Percentiles rank a stretch among this genome's conserved stretches.
Conservation (phyloP, 2,797 vertebrate species). For the Enoplosus armatus region DNA sequence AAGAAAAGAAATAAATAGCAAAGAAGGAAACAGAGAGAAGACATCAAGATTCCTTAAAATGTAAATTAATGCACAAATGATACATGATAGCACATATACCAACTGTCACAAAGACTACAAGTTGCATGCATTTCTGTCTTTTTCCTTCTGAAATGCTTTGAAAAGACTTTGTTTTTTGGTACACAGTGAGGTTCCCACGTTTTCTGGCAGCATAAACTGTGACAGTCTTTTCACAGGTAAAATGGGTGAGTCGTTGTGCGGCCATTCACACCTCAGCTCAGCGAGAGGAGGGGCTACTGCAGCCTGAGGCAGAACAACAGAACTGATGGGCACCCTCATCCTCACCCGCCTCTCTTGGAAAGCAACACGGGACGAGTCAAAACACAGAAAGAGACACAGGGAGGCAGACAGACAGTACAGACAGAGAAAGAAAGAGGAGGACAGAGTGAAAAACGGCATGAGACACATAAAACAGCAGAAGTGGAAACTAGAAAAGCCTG, state of each 20-base stretch:
- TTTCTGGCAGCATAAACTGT: constrained; percentile 58
- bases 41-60: constrained; percentile 47
- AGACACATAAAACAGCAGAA: constrained; percentile 50
- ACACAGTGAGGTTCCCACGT: constrained; percentile 61
- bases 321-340: constrained; percentile 92
- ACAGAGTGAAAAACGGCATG: constrained; percentile 57
- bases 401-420: constrained; percentile 40
- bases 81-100: constrained; percentile 33
- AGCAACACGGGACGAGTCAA: constrained; percentile 69
- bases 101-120: constrained; percentile 36
- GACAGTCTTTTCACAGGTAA: constrained; percentile 65
- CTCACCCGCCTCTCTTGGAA: constrained; percentile 86
- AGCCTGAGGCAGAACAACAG: constrained; percentile 93
- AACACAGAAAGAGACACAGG: constrained; percentile 46
- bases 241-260: constrained; percentile 37
- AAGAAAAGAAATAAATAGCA: constrained; percentile 51
- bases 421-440: constrained; percentile 47
- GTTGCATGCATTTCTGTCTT: constrained; percentile 53
- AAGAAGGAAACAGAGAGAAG: constrained; percentile 49
- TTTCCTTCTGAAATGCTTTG: constrained; percentile 18
- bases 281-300: constrained; percentile 93
- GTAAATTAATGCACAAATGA: constrained; percentile 45
- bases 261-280: constrained; percentile 79
- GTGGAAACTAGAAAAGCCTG: constrained; percentile 7
- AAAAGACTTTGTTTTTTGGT: constrained; percentile 31